Evolutionary conservation across 2,888 invertebrate species (phyloP).

Genomic region (Drosophila demipolita): DNA sequence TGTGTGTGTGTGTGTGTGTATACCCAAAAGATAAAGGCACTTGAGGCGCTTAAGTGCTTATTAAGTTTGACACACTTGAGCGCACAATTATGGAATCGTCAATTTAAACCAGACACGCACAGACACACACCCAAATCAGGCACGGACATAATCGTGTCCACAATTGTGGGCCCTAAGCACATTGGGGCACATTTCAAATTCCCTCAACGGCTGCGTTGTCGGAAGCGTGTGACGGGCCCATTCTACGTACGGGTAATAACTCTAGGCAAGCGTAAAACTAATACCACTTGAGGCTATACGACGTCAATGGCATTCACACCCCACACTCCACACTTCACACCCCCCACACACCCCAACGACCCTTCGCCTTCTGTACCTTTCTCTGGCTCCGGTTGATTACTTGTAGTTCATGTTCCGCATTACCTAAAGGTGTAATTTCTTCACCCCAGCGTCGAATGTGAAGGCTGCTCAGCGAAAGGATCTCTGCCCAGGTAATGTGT

Average conservation of each 20-base stretch:
- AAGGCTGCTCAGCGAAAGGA: slow-evolving; percentile 12
- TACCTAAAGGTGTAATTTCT: slow-evolving; percentile 69
- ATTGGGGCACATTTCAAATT: slow-evolving; percentile 23
- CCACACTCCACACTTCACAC: background rate
- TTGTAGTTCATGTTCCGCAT: slow-evolving; percentile 54
- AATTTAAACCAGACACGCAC: slow-evolving; percentile 72
- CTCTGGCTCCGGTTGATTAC: slow-evolving; percentile 24
- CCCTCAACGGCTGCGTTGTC: slow-evolving; percentile 25
- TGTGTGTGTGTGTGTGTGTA: background rate
- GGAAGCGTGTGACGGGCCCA: slow-evolving; percentile 38
- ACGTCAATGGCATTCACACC: slow-evolving; percentile 40
- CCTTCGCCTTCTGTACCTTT: background rate
- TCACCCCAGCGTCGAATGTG: slow-evolving; percentile 34
- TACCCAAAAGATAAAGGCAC: slow-evolving; percentile 32
- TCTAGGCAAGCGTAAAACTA: slow-evolving; percentile 81
- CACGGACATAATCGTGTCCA: slow-evolving; percentile 61
- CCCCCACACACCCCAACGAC: background rate
- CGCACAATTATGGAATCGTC: slow-evolving; percentile 80
- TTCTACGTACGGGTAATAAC: slow-evolving; percentile 75
- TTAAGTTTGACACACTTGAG: slow-evolving; percentile 76
- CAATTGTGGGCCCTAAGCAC: slow-evolving; percentile 54
- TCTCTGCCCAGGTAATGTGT: slow-evolving; percentile 9
- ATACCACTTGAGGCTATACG: slow-evolving; percentile 66
- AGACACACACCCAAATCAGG: slow-evolving; percentile 6
- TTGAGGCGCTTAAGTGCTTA: slow-evolving; percentile 73